Conservation (phyloP, 2,797 vertebrate genomes). For the Pseudochaenichthys georgianus region DNA sequence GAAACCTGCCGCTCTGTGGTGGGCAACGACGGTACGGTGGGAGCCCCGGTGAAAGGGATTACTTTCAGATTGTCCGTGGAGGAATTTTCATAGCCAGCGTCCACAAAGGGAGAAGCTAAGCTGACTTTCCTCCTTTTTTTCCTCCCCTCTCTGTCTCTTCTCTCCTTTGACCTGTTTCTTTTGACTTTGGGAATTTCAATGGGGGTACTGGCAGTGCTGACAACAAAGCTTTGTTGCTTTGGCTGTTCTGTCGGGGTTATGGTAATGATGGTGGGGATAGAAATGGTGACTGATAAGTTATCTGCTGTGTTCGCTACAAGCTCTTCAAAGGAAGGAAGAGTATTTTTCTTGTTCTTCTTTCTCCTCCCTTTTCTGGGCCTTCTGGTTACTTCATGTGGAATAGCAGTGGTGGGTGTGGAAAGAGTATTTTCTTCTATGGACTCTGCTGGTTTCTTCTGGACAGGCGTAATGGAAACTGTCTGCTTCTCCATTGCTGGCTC, state of each 20-base stretch:
- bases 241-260: constrained; percentile 25
- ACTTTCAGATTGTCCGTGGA: constrained; percentile 47
- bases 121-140: constrained; percentile 65
- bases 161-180: constrained; percentile 77
- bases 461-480: constrained; percentile 11
- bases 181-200: constrained; percentile 64
- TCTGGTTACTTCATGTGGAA: constrained; percentile 26
- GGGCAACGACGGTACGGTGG: constrained; percentile 8
- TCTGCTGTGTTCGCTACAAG: constrained; percentile 21
- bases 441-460: constrained; percentile 44
- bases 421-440: constrained; percentile 16
- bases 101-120: constrained; percentile 39
- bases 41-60: constrained; percentile 27
- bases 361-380: constrained; percentile 49
- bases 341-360: constrained; percentile 54
- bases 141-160: constrained; percentile 56
- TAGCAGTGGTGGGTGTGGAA: background rate
- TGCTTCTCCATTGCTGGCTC: constrained; percentile 72
- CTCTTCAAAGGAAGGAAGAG: constrained; percentile 20
- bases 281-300: background rate
- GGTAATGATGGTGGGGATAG: constrained; percentile 32
- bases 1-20: constrained; percentile 31
- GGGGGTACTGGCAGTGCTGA: constrained; percentile 37
- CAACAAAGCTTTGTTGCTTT: constrained; percentile 40
- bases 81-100: constrained; percentile 42